phyloP scores from a whole-genome alignment of 2,888 invertebrate genomes.

The Griposia aprilina region DNA sequence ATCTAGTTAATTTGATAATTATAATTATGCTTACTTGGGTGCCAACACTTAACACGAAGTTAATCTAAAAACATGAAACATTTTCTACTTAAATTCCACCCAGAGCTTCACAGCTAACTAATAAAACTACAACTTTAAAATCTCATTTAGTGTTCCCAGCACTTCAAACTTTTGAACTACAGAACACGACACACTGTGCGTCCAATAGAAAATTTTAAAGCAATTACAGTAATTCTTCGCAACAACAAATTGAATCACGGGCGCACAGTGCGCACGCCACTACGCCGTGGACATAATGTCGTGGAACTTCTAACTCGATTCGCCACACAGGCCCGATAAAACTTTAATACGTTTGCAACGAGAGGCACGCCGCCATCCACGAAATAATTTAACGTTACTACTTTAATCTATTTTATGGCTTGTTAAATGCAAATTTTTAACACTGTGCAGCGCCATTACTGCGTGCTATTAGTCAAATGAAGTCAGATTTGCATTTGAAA shows the following conservation, averaged over 20 bases:
- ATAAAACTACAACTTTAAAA: conserved; percentile 52
- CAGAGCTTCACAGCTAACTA: conserved; percentile 11
- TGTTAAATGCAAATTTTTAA: conserved; percentile 69
- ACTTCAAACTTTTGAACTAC: conserved; percentile 51
- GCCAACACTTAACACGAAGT: not conserved
- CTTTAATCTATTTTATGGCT: conserved; percentile 74
- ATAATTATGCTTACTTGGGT: not conserved
- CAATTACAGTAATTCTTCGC: conserved; percentile 72
- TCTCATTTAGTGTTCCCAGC: conserved; percentile 51
- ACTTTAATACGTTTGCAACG: conserved; percentile 74
- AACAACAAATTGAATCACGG: conserved; percentile 75
- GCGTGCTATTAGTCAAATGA: conserved; percentile 69
- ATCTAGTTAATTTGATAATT: not conserved
- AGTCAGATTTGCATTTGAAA: conserved; percentile 63
- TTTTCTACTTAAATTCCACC: conserved; percentile 2
- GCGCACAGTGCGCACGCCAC: conserved; percentile 67
- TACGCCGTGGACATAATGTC: conserved; percentile 71
- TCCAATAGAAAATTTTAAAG: conserved; percentile 70
- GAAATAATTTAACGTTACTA: conserved; percentile 74
- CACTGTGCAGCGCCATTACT: conserved; percentile 64
- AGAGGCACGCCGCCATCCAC: conserved; percentile 61
- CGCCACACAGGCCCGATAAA: conserved; percentile 73
- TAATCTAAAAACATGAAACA: not conserved
- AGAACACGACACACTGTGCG: conserved; percentile 54
- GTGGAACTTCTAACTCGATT: conserved; percentile 77